Evolutionary conservation across 2,113 vertebrate genomes (phyloP).

Genomic region (Melanocharis versteri): DNA sequence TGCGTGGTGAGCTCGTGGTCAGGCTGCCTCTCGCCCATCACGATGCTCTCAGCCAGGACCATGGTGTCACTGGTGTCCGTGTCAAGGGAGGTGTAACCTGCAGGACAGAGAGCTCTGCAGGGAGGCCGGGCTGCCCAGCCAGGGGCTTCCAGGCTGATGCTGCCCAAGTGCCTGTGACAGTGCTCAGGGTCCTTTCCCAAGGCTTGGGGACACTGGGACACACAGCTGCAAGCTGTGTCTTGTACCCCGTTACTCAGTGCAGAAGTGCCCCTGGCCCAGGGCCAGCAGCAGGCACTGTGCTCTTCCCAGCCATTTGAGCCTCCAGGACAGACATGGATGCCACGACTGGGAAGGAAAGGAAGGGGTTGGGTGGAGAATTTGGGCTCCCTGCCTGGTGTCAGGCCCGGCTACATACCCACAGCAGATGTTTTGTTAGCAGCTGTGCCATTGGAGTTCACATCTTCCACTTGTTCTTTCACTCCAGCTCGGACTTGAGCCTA

Average conservation of each 20-base stretch:
- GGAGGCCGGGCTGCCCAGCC: neutral
- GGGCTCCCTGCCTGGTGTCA: neutral
- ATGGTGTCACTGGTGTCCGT: neutral
- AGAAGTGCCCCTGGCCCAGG: neutral
- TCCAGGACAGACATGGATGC: neutral
- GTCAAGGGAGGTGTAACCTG: neutral
- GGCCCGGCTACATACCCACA: neutral
- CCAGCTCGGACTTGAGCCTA: slow-evolving; percentile 70
- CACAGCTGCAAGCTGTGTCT: neutral
- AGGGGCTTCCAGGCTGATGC: neutral
- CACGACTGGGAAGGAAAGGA: neutral
- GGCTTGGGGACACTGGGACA: neutral
- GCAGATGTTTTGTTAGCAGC: neutral
- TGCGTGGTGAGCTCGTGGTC: neutral
- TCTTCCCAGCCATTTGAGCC: neutral
- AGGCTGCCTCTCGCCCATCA: neutral
- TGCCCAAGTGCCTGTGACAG: neutral
- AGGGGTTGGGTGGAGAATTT: neutral
- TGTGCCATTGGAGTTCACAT: neutral
- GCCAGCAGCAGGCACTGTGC: neutral
- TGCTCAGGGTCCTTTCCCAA: neutral
- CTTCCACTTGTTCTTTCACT: neutral
- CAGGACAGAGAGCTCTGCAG: neutral
- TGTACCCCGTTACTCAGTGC: neutral
- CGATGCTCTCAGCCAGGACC: neutral